These are phyloP conservation scores for Geotrupes spiniger DNA, from an alignment of 2,888 invertebrate genomes.

Conservation along the genomic window DNA sequence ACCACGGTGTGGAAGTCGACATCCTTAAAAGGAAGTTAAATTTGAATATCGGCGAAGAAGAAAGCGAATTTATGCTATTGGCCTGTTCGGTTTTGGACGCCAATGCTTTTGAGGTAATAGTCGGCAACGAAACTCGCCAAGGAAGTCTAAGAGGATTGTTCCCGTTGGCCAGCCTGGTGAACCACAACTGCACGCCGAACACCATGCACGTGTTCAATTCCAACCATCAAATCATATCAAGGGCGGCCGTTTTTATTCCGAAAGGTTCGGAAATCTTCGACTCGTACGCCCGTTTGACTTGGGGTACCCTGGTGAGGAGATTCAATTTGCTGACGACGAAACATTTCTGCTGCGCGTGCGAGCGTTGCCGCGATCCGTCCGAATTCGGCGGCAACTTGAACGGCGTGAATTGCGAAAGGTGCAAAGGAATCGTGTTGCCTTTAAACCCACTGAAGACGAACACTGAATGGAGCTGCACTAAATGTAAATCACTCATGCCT, in stretches of 20 bases:
- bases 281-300: constrained; percentile 63
- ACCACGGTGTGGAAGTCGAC: constrained; percentile 59
- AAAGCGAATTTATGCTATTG: constrained; percentile 57
- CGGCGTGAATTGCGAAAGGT: constrained; percentile 45
- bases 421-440: constrained; percentile 57
- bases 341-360: constrained; percentile 65
- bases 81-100: constrained; percentile 64
- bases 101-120: constrained; percentile 64
- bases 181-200: constrained; percentile 69
- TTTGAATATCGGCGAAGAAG: constrained; percentile 55
- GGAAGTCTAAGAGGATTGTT: constrained; percentile 59
- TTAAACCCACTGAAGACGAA: constrained; percentile 54
- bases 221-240: constrained; percentile 58
- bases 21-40: constrained; percentile 52
- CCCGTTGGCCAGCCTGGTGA: constrained; percentile 65
- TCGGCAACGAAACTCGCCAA: constrained; percentile 48
- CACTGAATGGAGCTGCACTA: constrained; percentile 60
- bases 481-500: constrained; percentile 54
- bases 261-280: constrained; percentile 64
- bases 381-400: constrained; percentile 57
- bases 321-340: constrained; percentile 63
- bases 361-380: constrained; percentile 64
- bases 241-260: constrained; percentile 58
- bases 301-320: constrained; percentile 65
- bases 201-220: constrained; percentile 61